A percentile compares a stretch with the other conserved stretches of the same genome.
Evolutionary conservation across 1,140 invertebrate species (phyloP).

Genomic region (Musca vetustissima): DNA sequence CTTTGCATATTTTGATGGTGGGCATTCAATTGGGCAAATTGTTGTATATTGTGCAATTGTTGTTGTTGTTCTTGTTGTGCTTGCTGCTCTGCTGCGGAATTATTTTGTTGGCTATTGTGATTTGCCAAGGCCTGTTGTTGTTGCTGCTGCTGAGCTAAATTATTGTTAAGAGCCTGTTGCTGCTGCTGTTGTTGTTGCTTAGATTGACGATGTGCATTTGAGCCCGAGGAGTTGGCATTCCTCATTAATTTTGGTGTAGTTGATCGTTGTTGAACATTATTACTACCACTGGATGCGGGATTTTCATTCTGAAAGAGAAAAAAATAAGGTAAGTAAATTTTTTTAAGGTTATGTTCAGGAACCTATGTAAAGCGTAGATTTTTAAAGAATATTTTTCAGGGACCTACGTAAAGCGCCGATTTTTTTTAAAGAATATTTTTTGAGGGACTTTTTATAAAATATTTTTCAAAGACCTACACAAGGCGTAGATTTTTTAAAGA

Average conservation of each 20-base stretch:
- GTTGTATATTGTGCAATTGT: conserved; percentile 40
- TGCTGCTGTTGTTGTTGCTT: conserved; percentile 57
- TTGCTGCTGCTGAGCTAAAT: conserved; percentile 40
- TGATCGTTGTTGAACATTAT: conserved; percentile 33
- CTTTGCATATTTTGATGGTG: conserved; percentile 56
- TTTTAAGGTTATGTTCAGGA: too few relatives aligned
- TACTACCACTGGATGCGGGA: conserved; percentile 3
- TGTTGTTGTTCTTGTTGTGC: conserved; percentile 37
- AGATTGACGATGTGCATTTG: conserved; percentile 7
- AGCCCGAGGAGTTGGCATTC: conserved; percentile 36
- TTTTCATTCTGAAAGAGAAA: conserved; percentile 17
- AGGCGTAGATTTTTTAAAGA: too few relatives aligned
- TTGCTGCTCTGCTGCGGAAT: conserved; percentile 1
- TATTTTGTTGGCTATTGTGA: conserved; percentile 4
- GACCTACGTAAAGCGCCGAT: too few relatives aligned
- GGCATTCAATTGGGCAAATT: conserved; percentile 40
- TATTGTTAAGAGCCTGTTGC: conserved; percentile 35
- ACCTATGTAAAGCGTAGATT: too few relatives aligned
- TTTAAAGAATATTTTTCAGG: too few relatives aligned
- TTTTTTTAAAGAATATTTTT: too few relatives aligned
- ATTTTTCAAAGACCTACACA: too few relatives aligned
- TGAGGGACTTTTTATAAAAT: too few relatives aligned
- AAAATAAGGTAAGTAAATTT: too few relatives aligned
- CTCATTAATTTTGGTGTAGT: conserved; percentile 51
- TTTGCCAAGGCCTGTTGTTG: conserved; percentile 27